Evolutionary conservation across 2,113 vertebrate species (phyloP), one percentile per base, ranked within the genome.

Genomic region (Pseudonaja textilis): DNA sequence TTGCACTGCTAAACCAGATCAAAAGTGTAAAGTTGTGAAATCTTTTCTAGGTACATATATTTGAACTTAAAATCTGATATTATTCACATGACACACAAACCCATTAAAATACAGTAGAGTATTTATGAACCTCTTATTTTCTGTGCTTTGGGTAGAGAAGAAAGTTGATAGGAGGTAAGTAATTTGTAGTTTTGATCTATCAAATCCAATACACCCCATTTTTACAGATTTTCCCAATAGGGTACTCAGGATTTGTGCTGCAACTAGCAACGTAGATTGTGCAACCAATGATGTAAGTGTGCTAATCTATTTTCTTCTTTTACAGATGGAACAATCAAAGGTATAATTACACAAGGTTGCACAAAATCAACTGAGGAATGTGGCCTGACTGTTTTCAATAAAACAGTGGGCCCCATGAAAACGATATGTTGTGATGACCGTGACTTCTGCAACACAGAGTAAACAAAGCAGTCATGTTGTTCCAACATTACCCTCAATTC

Each of bases 321-420:
- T 69, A 16, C 5, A 69, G 61, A n/a, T 5, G 61, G 61, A 69
- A 5, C 26, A 69, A 14, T 69, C 61, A 69, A 0, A n/a, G 61
- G 61, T 69, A n/a, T 69, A 69, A 29, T 69, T n/a, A 2, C 0
- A n/a, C 61, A n/a, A 69, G 61, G 61, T 5, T 69, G 61, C 26
- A 69, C 61, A 69, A 14, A 69, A n/a, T n/a, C 11, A 1, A n/a
- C n/a, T 69, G 1, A n/a, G 11, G 29, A n/a, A 69, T 69, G 61
- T 69, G 61, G 0, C n/a, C 4, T n/a, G 61, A 1, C 14, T 0
- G 11, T 69, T n/a, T 69, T 69, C 29, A 4, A 69, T n/a, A 0
- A 1, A n/a, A n/a, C 4, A n/a, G 11, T n/a, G 61, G 61, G 29
- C 12, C 12, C 11, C 0, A 10, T n/a, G 25, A 4, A 69, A n/a